Conservation (phyloP, 37 sponge, comb jelly and placozoan genomes). For the Geodia barretti region DNA sequence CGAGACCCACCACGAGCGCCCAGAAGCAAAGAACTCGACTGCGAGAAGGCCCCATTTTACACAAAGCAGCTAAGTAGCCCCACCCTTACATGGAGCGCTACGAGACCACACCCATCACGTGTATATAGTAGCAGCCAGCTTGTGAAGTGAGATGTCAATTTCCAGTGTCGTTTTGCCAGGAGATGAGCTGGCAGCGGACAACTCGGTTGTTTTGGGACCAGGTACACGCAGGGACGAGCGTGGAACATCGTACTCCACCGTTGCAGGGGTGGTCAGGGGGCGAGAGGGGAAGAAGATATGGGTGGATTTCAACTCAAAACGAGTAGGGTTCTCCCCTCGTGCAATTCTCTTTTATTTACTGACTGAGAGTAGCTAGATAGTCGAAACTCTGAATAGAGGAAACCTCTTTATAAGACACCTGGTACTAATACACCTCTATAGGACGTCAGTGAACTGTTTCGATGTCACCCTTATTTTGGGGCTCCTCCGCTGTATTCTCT, state of each 20-base stretch:
- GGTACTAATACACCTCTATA: no score
- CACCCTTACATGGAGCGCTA: not conserved
- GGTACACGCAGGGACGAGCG: constrained; percentile 2
- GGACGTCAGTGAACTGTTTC: not conserved
- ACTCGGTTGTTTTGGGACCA: constrained; percentile 1
- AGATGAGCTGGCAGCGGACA: not conserved
- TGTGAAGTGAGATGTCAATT: not conserved
- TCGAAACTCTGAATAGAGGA: no score
- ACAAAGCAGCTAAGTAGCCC: not conserved
- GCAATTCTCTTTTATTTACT: not conserved
- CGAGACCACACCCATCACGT: not conserved
- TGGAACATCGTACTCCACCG: not conserved
- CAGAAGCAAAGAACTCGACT: not conserved
- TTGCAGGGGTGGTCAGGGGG: not conserved
- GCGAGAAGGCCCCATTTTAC: not conserved
- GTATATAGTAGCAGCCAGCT: no score
- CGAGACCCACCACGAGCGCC: not conserved
- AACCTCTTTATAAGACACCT: not conserved
- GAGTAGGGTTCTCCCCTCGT: not conserved
- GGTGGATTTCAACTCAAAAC: constrained; percentile 21
- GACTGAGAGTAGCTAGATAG: no score
- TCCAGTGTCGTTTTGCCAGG: constrained; percentile 13
- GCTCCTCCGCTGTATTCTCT: not conserved
- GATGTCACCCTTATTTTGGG: not conserved
- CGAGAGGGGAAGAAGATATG: not conserved